Evolutionary conservation across 2,113 vertebrate species (phyloP).

Genomic region (Daboia siamensis): DNA sequence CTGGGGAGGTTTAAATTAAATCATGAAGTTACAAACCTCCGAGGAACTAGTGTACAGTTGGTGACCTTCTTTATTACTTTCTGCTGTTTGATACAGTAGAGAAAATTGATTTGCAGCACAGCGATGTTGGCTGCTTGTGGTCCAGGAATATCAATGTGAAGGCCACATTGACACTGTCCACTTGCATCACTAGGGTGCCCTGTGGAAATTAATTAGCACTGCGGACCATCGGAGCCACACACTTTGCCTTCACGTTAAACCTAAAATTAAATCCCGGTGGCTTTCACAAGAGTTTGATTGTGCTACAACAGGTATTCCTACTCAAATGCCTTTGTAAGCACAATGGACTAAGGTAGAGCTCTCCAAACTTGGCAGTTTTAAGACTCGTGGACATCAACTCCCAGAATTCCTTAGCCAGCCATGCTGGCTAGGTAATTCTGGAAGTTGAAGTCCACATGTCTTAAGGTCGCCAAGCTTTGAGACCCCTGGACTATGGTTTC

Average conservation of each 20-base stretch:
- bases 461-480: too few relatives aligned
- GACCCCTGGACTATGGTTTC: background rate
- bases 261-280: background rate
- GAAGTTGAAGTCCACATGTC: background rate
- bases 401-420: background rate
- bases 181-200: constrained; percentile 47
- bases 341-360: background rate
- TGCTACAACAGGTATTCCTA: background rate
- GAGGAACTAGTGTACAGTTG: constrained; percentile 75
- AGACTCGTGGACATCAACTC: background rate
- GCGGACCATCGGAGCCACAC: constrained; percentile 45
- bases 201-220: constrained; percentile 62
- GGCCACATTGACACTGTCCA: constrained; percentile 9
- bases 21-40: constrained; percentile 80
- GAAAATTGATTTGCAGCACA: constrained; percentile 71
- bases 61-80: constrained; percentile 79
- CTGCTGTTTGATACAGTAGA: constrained; percentile 70
- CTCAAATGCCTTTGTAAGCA: background rate
- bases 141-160: constrained; percentile 59
- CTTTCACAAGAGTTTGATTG: background rate
- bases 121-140: constrained; percentile 61
- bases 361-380: background rate
- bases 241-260: constrained; percentile 31
- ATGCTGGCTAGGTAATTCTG: background rate
- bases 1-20: constrained; percentile 76